Base-by-base conservation (phyloP, 2,113 vertebrate genomes). In the Scolopax mira region DNA sequence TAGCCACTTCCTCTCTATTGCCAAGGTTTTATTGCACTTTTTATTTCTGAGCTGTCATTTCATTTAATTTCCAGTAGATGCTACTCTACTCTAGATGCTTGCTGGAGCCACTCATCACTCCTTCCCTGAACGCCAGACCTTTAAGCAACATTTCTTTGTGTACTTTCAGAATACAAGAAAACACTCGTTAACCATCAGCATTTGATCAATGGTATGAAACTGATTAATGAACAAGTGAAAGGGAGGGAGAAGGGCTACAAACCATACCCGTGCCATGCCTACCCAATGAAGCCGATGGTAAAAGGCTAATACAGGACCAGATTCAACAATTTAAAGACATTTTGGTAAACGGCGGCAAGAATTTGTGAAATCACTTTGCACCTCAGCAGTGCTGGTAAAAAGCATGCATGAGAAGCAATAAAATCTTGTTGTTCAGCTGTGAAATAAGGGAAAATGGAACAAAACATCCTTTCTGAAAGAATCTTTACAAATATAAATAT, bases 21-120 rank as follows among this genome's bases (percentile, higher is more conserved):
- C 57, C 52, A 58, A 37, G 33, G 13, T 57, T 79, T 79, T 27
- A 16, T 30, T 61, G 46, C 5, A 6, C 62, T 75, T 93, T 83
- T 60, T 24, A 72, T 49, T 70, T 44, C 33, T 11, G 51, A 89
- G 69, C 91, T 91, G 82, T 96, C 58, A 94, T 94, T 92, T 71
- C 61, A 10, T 67, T 90, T 49, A 24, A 64, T 69, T 81, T 79
- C 86, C 91, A 93, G 95, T 89, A 93, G 51, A 88, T 88, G 75
- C 82, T 88, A 70, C 58, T 86, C 54, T 91, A 61, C 60, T 74
- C 89, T 81, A 83, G 80, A 89, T 51, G 67, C 48, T 80, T 2
- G 4, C 67, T 79, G 9, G 46, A 51, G 74, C 73, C 66, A 30
- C 64, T 41, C 74, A 62, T 70, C 22, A 3, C 52, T 85, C 41